Evolutionary conservation across 2,113 vertebrate genomes (phyloP).

Genomic region (Alligator sinensis): DNA sequence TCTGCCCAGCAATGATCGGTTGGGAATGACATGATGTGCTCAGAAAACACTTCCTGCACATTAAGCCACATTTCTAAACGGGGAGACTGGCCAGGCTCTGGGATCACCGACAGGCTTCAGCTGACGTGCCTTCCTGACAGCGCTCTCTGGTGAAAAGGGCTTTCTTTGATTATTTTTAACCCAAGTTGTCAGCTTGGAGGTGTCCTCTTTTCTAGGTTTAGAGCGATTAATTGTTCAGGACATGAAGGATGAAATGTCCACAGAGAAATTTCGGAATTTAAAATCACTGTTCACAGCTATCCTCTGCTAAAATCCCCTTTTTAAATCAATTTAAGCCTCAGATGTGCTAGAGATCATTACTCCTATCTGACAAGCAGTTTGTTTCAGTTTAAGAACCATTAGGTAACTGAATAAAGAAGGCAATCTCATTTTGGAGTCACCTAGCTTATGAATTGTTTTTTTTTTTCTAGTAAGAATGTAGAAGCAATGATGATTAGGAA

Average conservation of each 20-base stretch:
- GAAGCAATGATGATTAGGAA: background rate
- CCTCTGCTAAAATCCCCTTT: slow-evolving; percentile 25
- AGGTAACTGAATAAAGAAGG: background rate
- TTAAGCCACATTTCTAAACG: background rate
- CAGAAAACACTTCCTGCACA: background rate
- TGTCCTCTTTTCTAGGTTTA: background rate
- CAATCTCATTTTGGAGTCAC: background rate
- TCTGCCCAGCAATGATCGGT: slow-evolving; percentile 5
- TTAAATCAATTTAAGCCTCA: slow-evolving; percentile 39
- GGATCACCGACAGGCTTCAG: background rate
- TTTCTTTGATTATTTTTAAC: slow-evolving; percentile 63
- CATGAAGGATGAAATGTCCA: background rate
- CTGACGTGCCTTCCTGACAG: slow-evolving; percentile 34
- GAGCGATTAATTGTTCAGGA: slow-evolving; percentile 47
- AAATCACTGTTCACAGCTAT: slow-evolving; percentile 10
- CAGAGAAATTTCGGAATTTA: slow-evolving; percentile 44
- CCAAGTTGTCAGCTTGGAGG: slow-evolving; percentile 34
- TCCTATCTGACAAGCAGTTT: slow-evolving; percentile 17
- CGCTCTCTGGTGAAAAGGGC: slow-evolving; percentile 2
- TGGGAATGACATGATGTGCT: background rate
- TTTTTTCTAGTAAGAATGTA: background rate
- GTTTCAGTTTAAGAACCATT: slow-evolving; percentile 21
- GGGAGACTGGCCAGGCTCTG: background rate
- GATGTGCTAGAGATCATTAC: slow-evolving; percentile 29
- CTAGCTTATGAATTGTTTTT: background rate